Evolutionary conservation across 2,797 vertebrate species (phyloP).

Genomic region (Taenioides sp.): DNA sequence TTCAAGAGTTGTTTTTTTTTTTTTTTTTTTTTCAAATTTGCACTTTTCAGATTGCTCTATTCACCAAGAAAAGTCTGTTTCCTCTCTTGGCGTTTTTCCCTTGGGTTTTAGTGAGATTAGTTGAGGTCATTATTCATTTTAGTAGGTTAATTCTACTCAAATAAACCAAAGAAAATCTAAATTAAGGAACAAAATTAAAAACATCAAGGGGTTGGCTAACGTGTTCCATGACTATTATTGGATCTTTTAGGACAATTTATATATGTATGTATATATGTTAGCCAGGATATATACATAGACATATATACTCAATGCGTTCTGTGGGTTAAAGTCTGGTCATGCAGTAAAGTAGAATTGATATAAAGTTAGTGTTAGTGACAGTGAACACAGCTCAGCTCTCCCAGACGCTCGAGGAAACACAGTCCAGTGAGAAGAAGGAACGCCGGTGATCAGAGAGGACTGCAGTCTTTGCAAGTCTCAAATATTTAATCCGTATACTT

Average conservation of each 20-base stretch:
- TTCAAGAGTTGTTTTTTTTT: neutral
- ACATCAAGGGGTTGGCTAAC: constrained; percentile 55
- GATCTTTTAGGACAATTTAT: constrained; percentile 67
- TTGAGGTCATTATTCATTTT: constrained; percentile 75
- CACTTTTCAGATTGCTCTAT: constrained; percentile 28
- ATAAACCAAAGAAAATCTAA: constrained; percentile 39
- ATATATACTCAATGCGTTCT: constrained; percentile 75
- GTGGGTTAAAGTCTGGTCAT: constrained; percentile 58
- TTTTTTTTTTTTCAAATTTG: constrained; percentile 25
- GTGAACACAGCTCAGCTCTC: constrained; percentile 61
- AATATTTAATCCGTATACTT: neutral
- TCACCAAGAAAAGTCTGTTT: constrained; percentile 56
- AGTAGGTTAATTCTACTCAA: constrained; percentile 63
- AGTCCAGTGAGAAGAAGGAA: constrained; percentile 70
- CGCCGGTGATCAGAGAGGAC: neutral
- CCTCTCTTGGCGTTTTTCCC: constrained; percentile 53
- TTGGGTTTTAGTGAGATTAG: constrained; percentile 42
- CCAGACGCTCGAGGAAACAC: constrained; percentile 46
- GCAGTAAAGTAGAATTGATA: constrained; percentile 65
- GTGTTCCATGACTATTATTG: constrained; percentile 65
- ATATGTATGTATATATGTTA: constrained; percentile 78
- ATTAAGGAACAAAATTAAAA: constrained; percentile 21
- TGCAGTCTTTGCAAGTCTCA: neutral
- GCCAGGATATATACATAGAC: constrained; percentile 73
- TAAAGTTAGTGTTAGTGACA: constrained; percentile 72